phyloP scores from a whole-genome alignment of 1,140 invertebrate genomes.

The Choristoneura fumiferana region DNA sequence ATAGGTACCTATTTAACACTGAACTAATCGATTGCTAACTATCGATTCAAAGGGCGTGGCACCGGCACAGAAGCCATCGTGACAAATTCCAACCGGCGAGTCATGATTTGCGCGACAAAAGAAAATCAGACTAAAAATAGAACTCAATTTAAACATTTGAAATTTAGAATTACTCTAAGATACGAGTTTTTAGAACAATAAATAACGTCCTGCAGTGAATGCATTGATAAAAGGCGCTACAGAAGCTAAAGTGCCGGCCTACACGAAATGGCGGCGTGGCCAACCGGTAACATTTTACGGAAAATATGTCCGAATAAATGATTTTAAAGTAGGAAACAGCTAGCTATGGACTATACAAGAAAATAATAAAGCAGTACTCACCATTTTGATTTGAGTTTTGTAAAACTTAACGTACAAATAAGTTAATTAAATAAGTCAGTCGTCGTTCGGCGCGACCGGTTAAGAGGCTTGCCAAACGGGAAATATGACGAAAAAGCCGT shows the following conservation, averaged over 20 bases:
- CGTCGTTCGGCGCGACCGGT: constrained; percentile 73
- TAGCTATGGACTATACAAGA: constrained; percentile 8
- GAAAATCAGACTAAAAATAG: not conserved
- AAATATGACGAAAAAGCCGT: constrained; percentile 60
- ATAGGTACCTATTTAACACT: no score
- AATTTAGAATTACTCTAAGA: not conserved
- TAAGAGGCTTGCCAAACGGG: constrained; percentile 74
- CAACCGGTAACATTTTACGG: constrained; percentile 43
- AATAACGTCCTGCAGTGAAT: not conserved
- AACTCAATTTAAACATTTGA: not conserved
- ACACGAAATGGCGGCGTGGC: constrained; percentile 62
- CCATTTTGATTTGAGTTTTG: constrained; percentile 73
- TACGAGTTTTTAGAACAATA: not conserved
- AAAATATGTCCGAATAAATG: constrained; percentile 6
- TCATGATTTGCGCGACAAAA: constrained; percentile 4
- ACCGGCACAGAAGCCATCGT: not conserved
- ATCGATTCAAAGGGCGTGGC: constrained; percentile 7
- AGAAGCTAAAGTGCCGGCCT: not conserved
- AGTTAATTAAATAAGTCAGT: constrained; percentile 72
- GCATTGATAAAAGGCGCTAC: not conserved
- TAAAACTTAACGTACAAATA: constrained; percentile 70
- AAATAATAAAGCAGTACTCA: constrained; percentile 46
- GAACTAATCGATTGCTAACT: no score
- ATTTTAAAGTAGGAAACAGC: not conserved
- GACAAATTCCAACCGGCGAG: not conserved